Evolutionary conservation across 1,140 invertebrate species (phyloP).

Genomic region (Hyposmocoma kahamanoa): DNA sequence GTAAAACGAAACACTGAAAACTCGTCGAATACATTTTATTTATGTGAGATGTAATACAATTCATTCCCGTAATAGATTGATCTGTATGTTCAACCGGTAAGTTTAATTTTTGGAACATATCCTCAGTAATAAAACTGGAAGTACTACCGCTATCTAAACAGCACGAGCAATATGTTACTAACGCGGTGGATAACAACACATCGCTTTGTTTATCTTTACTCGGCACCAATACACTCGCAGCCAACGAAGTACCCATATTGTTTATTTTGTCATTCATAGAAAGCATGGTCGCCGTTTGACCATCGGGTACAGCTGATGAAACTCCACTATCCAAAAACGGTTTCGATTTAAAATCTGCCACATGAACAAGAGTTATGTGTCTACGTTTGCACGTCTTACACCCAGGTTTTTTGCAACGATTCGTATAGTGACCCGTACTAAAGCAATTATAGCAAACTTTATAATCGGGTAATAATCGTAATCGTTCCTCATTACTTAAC

Average conservation of each 20-base stretch:
- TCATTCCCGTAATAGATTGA: conserved; percentile 2
- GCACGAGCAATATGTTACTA: conserved; percentile 6
- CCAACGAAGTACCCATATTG: background rate
- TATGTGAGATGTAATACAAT: background rate
- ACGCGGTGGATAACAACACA: conserved; percentile 6
- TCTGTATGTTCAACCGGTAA: background rate
- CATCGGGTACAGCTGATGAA: background rate
- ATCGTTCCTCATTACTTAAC: background rate
- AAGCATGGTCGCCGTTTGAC: background rate
- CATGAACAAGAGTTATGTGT: background rate
- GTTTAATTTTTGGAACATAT: background rate
- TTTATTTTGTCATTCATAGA: no score
- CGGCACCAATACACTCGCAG: background rate
- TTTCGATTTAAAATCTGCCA: background rate
- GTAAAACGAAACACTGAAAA: conserved; percentile 3
- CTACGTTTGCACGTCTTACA: conserved; percentile 4
- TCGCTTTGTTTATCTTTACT: background rate
- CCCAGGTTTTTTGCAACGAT: background rate
- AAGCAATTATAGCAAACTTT: conserved; percentile 5
- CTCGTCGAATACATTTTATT: background rate
- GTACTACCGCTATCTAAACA: conserved; percentile 2
- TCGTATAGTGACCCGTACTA: background rate
- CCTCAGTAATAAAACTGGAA: conserved; percentile 3
- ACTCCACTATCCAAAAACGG: background rate
- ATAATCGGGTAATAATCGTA: background rate